phyloP scores from a whole-genome alignment of 1,140 invertebrate species.

The Pectinophora gossypiella region DNA sequence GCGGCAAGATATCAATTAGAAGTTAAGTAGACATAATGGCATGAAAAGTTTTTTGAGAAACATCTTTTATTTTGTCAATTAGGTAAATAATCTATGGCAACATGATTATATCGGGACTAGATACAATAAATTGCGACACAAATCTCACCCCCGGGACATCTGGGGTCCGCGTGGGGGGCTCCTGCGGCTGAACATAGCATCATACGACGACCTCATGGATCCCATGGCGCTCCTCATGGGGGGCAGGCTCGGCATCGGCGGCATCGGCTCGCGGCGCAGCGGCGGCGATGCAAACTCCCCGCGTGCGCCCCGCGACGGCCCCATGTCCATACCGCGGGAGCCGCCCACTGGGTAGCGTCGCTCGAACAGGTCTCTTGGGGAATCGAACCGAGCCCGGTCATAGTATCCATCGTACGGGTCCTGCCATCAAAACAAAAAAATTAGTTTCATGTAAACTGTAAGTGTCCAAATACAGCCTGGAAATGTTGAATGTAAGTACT shows the following conservation, averaged over 20 bases:
- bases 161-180: slow-evolving; percentile 80
- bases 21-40: too few relatives aligned
- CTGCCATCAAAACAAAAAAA: slow-evolving; percentile 61
- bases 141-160: slow-evolving; percentile 66
- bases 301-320: slow-evolving; percentile 77
- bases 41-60: slow-evolving; percentile 7
- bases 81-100: neutral
- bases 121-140: neutral
- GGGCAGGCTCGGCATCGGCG: slow-evolving; percentile 79
- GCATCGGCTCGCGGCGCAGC: slow-evolving; percentile 79
- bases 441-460: neutral
- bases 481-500: neutral
- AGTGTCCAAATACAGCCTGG: neutral
- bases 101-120: too few relatives aligned
- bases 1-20: too few relatives aligned
- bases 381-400: slow-evolving; percentile 84
- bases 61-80: neutral
- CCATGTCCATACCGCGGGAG: slow-evolving; percentile 77
- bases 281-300: slow-evolving; percentile 81
- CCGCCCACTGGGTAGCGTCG: slow-evolving; percentile 83
- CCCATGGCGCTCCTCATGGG: slow-evolving; percentile 76
- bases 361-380: slow-evolving; percentile 86
- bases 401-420: slow-evolving; percentile 88
- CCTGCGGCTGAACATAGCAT: slow-evolving; percentile 86
- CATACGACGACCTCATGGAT: slow-evolving; percentile 80